These are phyloP conservation scores for Manis javanica DNA, from an alignment of 2,797 vertebrate genomes.

Conservation along the genomic window DNA sequence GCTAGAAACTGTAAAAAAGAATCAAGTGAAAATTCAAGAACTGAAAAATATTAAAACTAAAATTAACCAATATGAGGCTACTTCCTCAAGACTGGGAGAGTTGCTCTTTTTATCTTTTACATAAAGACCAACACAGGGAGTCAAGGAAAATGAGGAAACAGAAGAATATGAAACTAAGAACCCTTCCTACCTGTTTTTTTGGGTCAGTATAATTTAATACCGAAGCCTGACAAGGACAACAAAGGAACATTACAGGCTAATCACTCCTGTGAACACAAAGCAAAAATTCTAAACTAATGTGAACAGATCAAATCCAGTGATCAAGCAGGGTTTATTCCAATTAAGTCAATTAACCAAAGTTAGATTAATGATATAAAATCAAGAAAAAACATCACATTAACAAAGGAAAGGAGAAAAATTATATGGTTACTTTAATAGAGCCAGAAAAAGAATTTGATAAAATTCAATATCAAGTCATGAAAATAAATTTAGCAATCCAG, in stretches of 20 bases:
- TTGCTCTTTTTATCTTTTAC: neutral
- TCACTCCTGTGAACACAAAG: neutral
- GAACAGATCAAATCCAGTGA: neutral
- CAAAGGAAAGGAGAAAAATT: neutral
- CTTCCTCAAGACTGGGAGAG: neutral
- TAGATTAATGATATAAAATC: neutral
- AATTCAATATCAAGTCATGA: neutral
- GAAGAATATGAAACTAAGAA: neutral
- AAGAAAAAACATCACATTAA: neutral
- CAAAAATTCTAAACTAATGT: constrained; percentile 9
- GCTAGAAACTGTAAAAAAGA: neutral
- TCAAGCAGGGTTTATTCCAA: neutral
- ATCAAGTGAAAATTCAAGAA: constrained; percentile 39
- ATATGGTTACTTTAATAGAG: neutral
- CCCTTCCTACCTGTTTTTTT: neutral
- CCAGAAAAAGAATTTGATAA: neutral
- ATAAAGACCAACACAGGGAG: neutral
- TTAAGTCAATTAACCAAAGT: neutral
- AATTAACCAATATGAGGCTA: neutral
- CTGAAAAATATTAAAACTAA: neutral
- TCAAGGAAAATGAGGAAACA: neutral
- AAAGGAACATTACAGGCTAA: neutral
- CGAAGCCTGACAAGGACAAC: neutral
- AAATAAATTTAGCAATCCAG: neutral
- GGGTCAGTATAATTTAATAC: neutral